These are phyloP conservation scores for Habropoda laboriosa DNA, from an alignment of 1,140 invertebrate species.

Conservation along the genomic window DNA sequence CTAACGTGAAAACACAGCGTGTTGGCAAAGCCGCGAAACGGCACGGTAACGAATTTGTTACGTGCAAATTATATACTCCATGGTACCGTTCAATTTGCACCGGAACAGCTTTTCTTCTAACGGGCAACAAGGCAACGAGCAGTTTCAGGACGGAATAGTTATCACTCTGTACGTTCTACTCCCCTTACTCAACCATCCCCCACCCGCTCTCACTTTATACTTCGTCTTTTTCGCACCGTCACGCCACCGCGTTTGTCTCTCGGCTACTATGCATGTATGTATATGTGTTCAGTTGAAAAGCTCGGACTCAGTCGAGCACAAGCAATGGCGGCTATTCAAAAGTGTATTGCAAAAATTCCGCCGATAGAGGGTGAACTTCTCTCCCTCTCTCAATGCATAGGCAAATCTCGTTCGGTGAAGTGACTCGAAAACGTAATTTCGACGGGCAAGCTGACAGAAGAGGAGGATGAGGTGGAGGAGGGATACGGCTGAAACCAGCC, in stretches of 20 bases:
- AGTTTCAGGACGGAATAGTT: conserved; percentile 44
- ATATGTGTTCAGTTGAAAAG: conserved; percentile 51
- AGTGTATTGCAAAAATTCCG: conserved; percentile 64
- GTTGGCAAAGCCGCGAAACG: neutral
- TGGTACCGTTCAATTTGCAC: conserved; percentile 30
- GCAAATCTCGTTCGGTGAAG: conserved; percentile 58
- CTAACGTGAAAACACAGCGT: neutral
- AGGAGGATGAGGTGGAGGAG: neutral
- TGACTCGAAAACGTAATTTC: conserved; percentile 62
- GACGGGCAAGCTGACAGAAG: conserved; percentile 31
- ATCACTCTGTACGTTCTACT: neutral
- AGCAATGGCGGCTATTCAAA: conserved; percentile 59
- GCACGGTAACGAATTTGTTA: conserved; percentile 18
- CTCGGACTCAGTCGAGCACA: conserved; percentile 43
- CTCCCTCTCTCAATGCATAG: conserved; percentile 39
- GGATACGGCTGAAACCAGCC: conserved; percentile 9
- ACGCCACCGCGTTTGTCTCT: neutral
- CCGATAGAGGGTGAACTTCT: conserved; percentile 45
- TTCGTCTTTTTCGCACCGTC: conserved; percentile 35
- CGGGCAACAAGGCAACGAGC: conserved; percentile 30
- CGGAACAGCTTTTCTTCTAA: conserved; percentile 14
- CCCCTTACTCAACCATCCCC: neutral
- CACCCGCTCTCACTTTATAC: neutral
- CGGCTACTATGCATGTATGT: neutral
- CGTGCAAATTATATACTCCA: conserved; percentile 28